Base-by-base conservation (phyloP, 2,888 invertebrate genomes). In the Abrostola triplasia region DNA sequence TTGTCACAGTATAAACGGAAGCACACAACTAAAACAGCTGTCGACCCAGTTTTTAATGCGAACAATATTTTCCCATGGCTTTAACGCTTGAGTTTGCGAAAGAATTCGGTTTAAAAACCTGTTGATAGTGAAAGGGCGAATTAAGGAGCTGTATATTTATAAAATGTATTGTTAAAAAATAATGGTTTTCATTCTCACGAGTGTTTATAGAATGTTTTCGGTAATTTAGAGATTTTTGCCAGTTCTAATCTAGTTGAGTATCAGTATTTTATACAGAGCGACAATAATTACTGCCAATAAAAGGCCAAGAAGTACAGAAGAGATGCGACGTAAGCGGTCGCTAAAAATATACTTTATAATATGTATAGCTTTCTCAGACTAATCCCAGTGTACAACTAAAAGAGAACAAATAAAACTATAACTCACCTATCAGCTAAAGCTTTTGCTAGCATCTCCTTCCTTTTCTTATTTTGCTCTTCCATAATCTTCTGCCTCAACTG, bases 401-500 rank as follows among this genome's bases (percentile, higher is more conserved):
- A 44, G 9, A 12, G 13, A n/a, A 9, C 40, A 64, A 24, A 41
- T 35, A 41, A 37, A 2, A 12, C 12, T 48, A 9, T 36, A n/a
- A 36, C n/a, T 11, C 84, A 97, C 96, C 97, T 96, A 83, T 97
- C 97, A 73, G 96, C 96, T 54, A 98, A 95, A 10, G 97, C 97
- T 89, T 96, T 96, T 0, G 96, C 91, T 9, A 98, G 90, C 88
- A 97, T 93, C 83, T 97, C 96, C 87, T 97, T 97, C 73, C 97
- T 96, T 77, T 96, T 96, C 77, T 96, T 96, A 90, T 98, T 98
- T 83, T 97, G 97, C 86, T 97, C 97, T 84, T 97, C 97, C 86
- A 98, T 97, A 72, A 96, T 83, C 87, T 96, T 97, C 80, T 97
- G 97, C 70, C 96, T 95, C 11, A 95, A 84, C 86, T 97, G 96